phyloP scores from a whole-genome alignment of 2,113 vertebrate species.

The Bambusicola thoracicus region DNA sequence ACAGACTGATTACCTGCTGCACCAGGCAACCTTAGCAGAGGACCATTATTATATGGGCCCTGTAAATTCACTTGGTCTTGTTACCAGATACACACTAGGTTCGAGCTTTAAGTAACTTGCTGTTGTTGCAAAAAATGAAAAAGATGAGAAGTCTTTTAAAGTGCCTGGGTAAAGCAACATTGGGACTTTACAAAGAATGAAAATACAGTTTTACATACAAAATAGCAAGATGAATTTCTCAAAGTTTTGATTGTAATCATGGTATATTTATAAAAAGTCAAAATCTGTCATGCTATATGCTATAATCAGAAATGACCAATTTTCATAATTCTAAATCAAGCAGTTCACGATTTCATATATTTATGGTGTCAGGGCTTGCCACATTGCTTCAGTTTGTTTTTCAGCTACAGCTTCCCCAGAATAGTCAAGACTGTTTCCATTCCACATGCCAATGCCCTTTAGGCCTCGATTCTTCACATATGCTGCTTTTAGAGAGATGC shows the following conservation, averaged over 20 bases:
- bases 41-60: neutral
- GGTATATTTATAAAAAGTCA: neutral
- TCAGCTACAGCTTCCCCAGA: slow-evolving; percentile 74
- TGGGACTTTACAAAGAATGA: neutral
- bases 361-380: slow-evolving; percentile 84
- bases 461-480: slow-evolving; percentile 79
- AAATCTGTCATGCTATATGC: neutral
- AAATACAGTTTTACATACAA: neutral
- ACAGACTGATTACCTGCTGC: neutral
- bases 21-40: neutral
- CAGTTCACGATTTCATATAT: neutral
- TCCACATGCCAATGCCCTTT: slow-evolving; percentile 95
- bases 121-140: neutral
- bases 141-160: neutral
- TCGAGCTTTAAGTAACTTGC: neutral
- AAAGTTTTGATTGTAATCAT: neutral
- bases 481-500: slow-evolving; percentile 87
- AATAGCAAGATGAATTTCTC: neutral
- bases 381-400: slow-evolving; percentile 89
- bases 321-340: neutral
- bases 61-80: neutral
- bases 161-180: neutral
- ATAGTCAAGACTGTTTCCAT: slow-evolving; percentile 90
- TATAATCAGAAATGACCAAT: neutral
- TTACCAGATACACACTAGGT: neutral